phyloP scores from a whole-genome alignment of 2,113 vertebrate genomes.

The Oryzias curvinotus region DNA sequence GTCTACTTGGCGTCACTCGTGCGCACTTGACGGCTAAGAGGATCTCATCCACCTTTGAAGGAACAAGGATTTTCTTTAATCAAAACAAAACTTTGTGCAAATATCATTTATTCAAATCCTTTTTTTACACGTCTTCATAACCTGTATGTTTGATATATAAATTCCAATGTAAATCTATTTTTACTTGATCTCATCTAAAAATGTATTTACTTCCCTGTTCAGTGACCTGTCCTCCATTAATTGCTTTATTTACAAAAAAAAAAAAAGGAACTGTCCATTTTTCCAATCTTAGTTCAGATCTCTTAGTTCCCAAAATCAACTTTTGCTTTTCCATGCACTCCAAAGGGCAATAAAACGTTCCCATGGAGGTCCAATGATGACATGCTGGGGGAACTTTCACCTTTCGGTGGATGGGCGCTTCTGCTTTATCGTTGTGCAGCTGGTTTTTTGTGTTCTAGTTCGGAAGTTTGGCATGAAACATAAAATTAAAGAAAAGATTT shows the following conservation, averaged over 20 bases:
- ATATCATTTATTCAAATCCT: too few species aligned
- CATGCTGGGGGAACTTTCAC: too few species aligned
- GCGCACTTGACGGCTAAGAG: slow-evolving; percentile 55
- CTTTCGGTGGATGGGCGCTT: too few species aligned
- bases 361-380: too few species aligned
- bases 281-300: not conserved
- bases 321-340: slow-evolving; percentile 30
- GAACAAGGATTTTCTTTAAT: not conserved
- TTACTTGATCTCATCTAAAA: not conserved
- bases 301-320: too few species aligned
- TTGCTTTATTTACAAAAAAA: too few species aligned
- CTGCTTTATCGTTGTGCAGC: too few species aligned
- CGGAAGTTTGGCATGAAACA: not conserved
- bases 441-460: not conserved
- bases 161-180: not conserved
- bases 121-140: not conserved
- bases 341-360: slow-evolving; percentile 8
- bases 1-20: slow-evolving; percentile 93
- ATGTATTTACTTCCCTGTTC: too few species aligned
- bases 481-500: too few species aligned
- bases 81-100: too few species aligned
- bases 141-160: not conserved
- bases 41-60: not conserved
- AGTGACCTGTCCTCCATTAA: too few species aligned
- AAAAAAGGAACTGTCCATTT: not conserved